Base-by-base conservation (phyloP, 2,113 vertebrate genomes). In the Ornithorhynchus anatinus region DNA sequence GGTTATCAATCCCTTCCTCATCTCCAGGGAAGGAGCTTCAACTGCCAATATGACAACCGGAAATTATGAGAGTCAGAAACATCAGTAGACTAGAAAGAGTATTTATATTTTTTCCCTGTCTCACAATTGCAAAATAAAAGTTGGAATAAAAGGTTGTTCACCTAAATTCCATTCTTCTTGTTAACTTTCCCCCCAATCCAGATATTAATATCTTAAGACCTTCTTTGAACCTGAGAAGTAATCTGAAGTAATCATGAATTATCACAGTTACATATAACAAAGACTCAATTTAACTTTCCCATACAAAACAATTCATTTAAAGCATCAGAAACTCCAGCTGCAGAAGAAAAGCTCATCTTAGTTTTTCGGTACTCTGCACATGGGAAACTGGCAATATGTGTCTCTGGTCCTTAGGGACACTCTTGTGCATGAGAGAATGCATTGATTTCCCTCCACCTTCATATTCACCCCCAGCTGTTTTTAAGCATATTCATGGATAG, bases 181-280 rank as follows among this genome's bases (percentile, higher is more conserved):
- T n/a, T n/a, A n/a, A n/a, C n/a, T n/a, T n/a, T n/a, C n/a, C n/a
- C n/a, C n/a, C n/a, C n/a, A n/a, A n/a, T n/a, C n/a, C n/a, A n/a
- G n/a, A n/a, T n/a, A n/a, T n/a, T n/a, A n/a, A n/a, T n/a, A n/a
- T n/a, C n/a, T n/a, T n/a, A 84, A 84, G 17, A 45, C 60, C 67
- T 67, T 56, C 73, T 51, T 36, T 81, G 78, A 81, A 60, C 48
- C 27, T 6, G 52, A 62, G 63, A 66, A 53, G 17, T 64, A 44
- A 53, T 82, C 45, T 80, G 79, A 80, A 84, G 80, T 84, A 80
- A 35, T 85, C 81, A 85, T 81, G 79, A 84, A 80, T 77, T 80
- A 67, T 80, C 81, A 77, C 68, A 84, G 73, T 84, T 85, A 80
- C 12, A 1, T 61, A 38, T 56, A 81, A 84, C 80, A 84, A 84